Evolutionary conservation across 2,797 vertebrate genomes (phyloP).

Genomic region (Echiichthys vipera): DNA sequence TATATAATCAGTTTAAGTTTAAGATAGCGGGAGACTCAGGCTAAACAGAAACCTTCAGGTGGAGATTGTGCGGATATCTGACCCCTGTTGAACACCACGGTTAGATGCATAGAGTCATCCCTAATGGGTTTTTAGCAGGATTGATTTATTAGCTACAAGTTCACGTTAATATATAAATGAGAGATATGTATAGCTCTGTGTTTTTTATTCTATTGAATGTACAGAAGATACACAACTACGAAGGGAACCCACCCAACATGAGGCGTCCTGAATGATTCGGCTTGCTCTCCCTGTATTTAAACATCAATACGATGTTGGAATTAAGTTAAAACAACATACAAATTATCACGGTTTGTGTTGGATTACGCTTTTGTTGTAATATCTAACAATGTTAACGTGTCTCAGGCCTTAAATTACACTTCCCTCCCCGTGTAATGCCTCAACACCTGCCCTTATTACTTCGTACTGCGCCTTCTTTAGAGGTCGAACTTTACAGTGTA

Average conservation of each 20-base stretch:
- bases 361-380: neutral
- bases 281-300: conserved; percentile 3
- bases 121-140: conserved; percentile 25
- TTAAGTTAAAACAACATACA: conserved; percentile 18
- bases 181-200: conserved; percentile 29
- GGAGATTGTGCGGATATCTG: conserved; percentile 13
- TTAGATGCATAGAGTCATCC: conserved; percentile 17
- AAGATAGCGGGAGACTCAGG: conserved; percentile 45
- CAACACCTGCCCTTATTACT: conserved; percentile 13
- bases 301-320: conserved; percentile 2
- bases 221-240: conserved; percentile 21
- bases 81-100: conserved; percentile 18
- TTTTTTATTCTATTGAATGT: conserved; percentile 54
- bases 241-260: conserved; percentile 4
- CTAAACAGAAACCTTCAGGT: conserved; percentile 46
- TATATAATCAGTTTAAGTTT: conserved; percentile 33
- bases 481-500: conserved; percentile 49
- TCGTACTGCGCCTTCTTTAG: conserved; percentile 44
- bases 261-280: conserved; percentile 14
- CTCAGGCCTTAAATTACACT: conserved; percentile 41
- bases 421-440: conserved; percentile 10
- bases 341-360: neutral
- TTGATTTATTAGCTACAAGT: conserved; percentile 24
- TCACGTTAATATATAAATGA: conserved; percentile 30
- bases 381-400: conserved; percentile 33